Base-by-base conservation (phyloP, 2,888 invertebrate species). In the Pheosia tremula region DNA sequence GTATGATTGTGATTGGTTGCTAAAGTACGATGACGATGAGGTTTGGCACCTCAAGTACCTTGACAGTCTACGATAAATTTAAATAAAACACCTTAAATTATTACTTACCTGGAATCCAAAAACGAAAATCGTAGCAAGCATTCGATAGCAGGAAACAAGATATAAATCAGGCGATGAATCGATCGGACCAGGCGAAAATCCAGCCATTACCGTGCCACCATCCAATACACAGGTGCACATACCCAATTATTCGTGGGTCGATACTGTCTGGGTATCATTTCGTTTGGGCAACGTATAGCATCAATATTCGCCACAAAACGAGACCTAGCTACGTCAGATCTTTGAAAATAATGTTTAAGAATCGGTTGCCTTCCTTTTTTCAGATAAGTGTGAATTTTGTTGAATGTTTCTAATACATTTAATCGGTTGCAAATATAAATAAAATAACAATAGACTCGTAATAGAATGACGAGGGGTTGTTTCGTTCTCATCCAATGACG, bases 141-240 rank as follows among this genome's bases (percentile, higher is more conserved):
- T 24, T 61, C 62, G 56, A 56, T 41, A 63, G 67, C 62, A 63
- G 71, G 69, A 73, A 72, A 69, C 60, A 61, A 57, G 57, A 59
- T 56, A 79, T 78, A 77, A 79, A 79, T 80, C 78, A 69, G 53
- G 10, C 8, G 43, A 63, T 67, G 72, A 70, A 78, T 66, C 70
- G 67, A 64, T 63, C 60, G 62, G 60, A 63, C 59, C 45, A 57
- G 60, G 60, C 59, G 65, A 70, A 73, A 72, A 69, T 71, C 70
- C 64, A 59, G 57, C 77, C 70, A 78, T 77, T 79, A 78, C 70
- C 58, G 69, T 67, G 66, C 56, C 61, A 58, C 56, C 61, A 58
- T 60, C 63, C 53, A 63, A 70, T 60, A 64, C 64, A 71, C 74
- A 78, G 78, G 74, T 76, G 78, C 69, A 61, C 64, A 60, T 36